These are phyloP conservation scores for Lasiurus borealis DNA, from an alignment of 2,113 vertebrate genomes.

Conservation along the genomic window DNA sequence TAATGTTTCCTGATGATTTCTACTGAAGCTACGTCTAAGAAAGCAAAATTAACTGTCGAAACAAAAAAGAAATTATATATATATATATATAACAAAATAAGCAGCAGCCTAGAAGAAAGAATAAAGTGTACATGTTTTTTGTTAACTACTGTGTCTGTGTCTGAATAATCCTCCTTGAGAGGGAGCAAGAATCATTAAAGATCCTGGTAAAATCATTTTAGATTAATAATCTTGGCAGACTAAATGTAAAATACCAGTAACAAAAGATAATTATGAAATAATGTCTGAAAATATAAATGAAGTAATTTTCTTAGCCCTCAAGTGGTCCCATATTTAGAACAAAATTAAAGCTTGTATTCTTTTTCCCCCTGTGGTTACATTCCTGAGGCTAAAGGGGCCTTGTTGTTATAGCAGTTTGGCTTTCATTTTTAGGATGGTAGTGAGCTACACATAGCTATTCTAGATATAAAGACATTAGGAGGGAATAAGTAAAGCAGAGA, in stretches of 20 bases:
- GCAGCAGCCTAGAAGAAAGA: neutral
- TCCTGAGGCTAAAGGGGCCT: neutral
- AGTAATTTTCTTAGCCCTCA: neutral
- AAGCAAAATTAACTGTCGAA: neutral
- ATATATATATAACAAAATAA: neutral
- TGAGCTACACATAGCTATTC: neutral
- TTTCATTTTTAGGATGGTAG: neutral
- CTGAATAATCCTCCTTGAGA: slow-evolving; percentile 49
- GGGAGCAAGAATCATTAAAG: neutral
- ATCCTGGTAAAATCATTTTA: neutral
- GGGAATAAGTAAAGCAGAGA: neutral
- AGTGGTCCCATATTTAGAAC: neutral
- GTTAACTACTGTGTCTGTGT: neutral
- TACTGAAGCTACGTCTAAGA: neutral
- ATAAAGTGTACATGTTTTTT: neutral
- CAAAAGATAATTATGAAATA: slow-evolving; percentile 47
- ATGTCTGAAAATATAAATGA: neutral
- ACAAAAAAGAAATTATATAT: neutral
- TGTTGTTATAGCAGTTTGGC: slow-evolving; percentile 18
- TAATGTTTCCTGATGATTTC: neutral
- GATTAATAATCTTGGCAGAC: neutral
- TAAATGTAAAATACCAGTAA: slow-evolving; percentile 28
- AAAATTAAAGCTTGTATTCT: neutral
- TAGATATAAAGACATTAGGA: neutral
- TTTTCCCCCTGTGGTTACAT: slow-evolving; percentile 3